Evolutionary conservation across 2,113 vertebrate species (phyloP).

Genomic region (Pantherophis guttatus): DNA sequence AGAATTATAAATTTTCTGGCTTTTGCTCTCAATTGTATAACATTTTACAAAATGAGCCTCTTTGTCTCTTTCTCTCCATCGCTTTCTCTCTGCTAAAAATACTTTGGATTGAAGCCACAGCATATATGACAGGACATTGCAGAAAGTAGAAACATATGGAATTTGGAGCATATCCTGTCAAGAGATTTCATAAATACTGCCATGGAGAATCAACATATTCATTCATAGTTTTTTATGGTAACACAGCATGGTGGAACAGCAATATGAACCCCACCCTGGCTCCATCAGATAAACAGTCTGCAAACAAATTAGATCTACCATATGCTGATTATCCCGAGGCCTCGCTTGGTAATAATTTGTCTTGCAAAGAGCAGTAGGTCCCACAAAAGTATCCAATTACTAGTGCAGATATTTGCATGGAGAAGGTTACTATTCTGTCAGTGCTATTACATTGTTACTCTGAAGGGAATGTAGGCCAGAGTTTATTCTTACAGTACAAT

Average conservation of each 20-base stretch:
- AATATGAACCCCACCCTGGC: not conserved
- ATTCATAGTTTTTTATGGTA: not conserved
- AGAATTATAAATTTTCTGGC: not conserved
- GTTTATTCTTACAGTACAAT: not conserved
- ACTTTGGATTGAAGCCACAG: not conserved
- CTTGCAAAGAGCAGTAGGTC: not conserved
- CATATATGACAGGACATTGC: not conserved
- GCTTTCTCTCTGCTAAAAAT: not conserved
- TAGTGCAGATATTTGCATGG: not conserved
- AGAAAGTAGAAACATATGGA: not conserved
- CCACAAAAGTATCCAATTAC: not conserved
- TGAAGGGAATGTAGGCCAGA: not conserved
- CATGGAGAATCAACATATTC: not conserved
- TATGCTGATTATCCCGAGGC: not conserved
- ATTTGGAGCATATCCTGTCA: not conserved
- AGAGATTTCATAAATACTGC: not conserved
- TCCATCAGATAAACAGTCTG: not conserved
- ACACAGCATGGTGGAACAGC: not conserved
- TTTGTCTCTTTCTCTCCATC: not conserved
- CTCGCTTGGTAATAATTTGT: not conserved
- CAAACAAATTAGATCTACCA: not conserved
- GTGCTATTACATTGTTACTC: not conserved
- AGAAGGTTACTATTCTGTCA: not conserved
- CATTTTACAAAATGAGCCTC: not conserved
- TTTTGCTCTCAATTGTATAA: not conserved